These are phyloP conservation scores for Channa maculata DNA, from an alignment of 2,113 vertebrate genomes.

Conservation along the genomic window DNA sequence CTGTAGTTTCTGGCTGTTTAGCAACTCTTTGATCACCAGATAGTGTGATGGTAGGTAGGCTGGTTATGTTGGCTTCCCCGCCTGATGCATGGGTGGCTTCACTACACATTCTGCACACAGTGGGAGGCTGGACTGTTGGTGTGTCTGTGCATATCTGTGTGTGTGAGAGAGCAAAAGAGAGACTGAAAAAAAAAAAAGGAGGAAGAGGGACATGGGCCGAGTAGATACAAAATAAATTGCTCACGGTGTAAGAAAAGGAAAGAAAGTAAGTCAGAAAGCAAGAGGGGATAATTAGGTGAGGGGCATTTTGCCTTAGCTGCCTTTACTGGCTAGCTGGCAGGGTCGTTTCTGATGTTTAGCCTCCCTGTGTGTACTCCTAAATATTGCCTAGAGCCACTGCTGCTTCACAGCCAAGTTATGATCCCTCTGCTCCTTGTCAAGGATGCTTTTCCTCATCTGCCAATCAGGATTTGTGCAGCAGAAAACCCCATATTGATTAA, in stretches of 20 bases:
- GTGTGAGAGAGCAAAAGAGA: slow-evolving; percentile 14
- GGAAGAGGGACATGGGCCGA: background rate
- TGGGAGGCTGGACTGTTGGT: slow-evolving; percentile 41
- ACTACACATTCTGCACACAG: slow-evolving; percentile 47
- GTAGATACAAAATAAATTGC: background rate
- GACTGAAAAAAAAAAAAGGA: background rate
- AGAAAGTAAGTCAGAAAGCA: background rate
- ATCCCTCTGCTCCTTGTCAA: slow-evolving; percentile 60
- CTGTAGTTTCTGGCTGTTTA: slow-evolving; percentile 75
- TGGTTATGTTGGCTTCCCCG: slow-evolving; percentile 41
- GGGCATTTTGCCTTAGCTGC: slow-evolving; percentile 40
- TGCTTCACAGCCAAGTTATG: slow-evolving; percentile 63
- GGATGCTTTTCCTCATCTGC: slow-evolving; percentile 51
- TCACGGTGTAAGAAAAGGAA: slow-evolving; percentile 6
- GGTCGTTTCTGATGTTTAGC: slow-evolving; percentile 66
- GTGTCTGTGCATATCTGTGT: slow-evolving; percentile 3
- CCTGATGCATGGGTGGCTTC: slow-evolving; percentile 49
- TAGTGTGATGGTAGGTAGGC: slow-evolving; percentile 59
- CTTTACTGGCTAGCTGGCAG: slow-evolving; percentile 54
- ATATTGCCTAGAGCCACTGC: slow-evolving; percentile 56
- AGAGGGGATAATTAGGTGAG: slow-evolving; percentile 6
- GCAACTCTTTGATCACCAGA: slow-evolving; percentile 77
- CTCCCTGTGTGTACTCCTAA: slow-evolving; percentile 61
- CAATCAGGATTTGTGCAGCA: slow-evolving; percentile 38
- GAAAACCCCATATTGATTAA: slow-evolving; percentile 38